These are phyloP conservation scores for Arion vulgaris DNA, from an alignment of 1,140 invertebrate species.

Conservation along the genomic window DNA sequence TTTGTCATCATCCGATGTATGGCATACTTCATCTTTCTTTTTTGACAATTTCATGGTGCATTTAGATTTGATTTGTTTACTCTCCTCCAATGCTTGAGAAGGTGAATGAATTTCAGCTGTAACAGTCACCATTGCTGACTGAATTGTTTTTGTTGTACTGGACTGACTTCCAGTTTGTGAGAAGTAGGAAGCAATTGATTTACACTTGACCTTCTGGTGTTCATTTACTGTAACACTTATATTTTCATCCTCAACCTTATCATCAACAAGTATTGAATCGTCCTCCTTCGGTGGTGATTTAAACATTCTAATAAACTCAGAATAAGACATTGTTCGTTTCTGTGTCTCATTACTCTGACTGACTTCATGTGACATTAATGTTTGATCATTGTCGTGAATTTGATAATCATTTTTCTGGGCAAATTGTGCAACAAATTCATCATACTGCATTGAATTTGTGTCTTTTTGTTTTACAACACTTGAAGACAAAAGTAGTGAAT, in stretches of 20 bases:
- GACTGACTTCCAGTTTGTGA: neutral
- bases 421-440: neutral
- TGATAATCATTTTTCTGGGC: neutral
- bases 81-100: neutral
- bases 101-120: neutral
- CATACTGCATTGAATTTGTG: neutral
- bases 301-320: slow-evolving; percentile 13
- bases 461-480: neutral
- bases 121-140: neutral
- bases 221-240: neutral
- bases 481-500: neutral
- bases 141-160: neutral
- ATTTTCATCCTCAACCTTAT: neutral
- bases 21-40: neutral
- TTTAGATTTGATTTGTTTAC: neutral
- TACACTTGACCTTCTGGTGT: slow-evolving; percentile 7
- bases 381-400: neutral
- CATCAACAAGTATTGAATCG: neutral
- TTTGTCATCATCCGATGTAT: neutral
- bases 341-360: neutral
- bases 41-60: neutral
- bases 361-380: neutral
- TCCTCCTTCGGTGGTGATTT: neutral
- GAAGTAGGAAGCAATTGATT: slow-evolving; percentile 13
- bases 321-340: slow-evolving; percentile 11